Conservation (phyloP, 2,888 invertebrate species). For the Rhamphomyia laevipes region DNA sequence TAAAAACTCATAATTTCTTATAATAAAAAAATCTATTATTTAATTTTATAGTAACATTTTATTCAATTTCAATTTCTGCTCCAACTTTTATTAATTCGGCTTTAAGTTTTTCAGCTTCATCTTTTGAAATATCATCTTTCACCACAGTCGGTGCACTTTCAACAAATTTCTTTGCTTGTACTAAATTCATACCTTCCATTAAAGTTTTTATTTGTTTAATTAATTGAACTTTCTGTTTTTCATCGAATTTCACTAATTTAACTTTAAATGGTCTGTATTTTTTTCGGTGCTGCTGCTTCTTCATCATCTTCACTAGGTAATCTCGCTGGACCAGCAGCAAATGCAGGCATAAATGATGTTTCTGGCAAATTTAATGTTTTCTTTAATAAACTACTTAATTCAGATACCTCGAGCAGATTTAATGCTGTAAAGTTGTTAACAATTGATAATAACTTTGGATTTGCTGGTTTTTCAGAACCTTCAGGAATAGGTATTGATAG, state of each 20-base stretch:
- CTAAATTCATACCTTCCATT: conserved; percentile 91
- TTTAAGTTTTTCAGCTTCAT: conserved; percentile 91
- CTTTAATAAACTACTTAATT: conserved; percentile 78
- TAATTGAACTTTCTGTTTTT: conserved; percentile 89
- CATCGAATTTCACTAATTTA: conserved; percentile 82
- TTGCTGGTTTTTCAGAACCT: conserved; percentile 58
- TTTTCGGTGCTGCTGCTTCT: conserved; percentile 53
- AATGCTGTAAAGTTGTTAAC: conserved; percentile 76
- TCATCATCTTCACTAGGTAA: conserved; percentile 50
- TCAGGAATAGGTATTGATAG: conserved; percentile 61
- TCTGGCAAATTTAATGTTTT: conserved; percentile 84
- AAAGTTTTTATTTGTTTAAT: conserved; percentile 92
- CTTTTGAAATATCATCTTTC: conserved; percentile 82
- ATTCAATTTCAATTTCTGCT: conserved; percentile 68
- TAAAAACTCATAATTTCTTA: background rate
- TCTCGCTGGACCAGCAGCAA: conserved; percentile 47
- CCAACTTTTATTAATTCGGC: conserved; percentile 77
- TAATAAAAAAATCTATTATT: background rate
- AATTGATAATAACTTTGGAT: conserved; percentile 79
- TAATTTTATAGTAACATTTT: conserved; percentile 18
- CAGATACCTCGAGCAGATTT: conserved; percentile 88
- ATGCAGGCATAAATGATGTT: conserved; percentile 76
- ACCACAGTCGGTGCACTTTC: conserved; percentile 85
- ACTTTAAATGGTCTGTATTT: conserved; percentile 71
- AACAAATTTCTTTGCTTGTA: conserved; percentile 97